Evolutionary conservation across 2,888 invertebrate species (phyloP), one percentile per base, ranked within the genome.

Genomic region (Hirtodrosophila cameraria): DNA sequence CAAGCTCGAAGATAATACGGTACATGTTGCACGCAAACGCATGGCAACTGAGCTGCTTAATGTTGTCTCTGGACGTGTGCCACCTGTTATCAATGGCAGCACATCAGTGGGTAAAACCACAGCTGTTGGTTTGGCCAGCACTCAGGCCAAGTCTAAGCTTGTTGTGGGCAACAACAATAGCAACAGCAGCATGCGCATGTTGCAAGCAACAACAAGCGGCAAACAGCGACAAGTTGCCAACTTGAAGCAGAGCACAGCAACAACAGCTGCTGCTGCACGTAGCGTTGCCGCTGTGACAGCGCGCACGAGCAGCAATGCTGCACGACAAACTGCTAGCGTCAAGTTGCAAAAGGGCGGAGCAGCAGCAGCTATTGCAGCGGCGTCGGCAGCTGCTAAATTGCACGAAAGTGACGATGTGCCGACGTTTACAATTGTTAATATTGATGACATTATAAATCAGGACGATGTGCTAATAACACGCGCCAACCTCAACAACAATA

Each of bases 341-440:
- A 70, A 70, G 23, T 3, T 57, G 25, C 65, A 60, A 5, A 61
- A 57, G 45, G 33, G 41, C 3, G 1, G 33, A 18, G 25, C 33
- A 4, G 28, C 11, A 0, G 43, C 12, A 6, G 36, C 18, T 1
- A 18, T 3, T 3, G 36, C 8, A 5, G 53, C 27, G 4, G 13
- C 45, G 6, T 20, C 39, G 12, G 38, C 49, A n/a, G n/a, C 25
- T 6, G n/a, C 27, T 12, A 57, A 55, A 13, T 38, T 11, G 35
- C 23, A 13, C 0, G 54, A 48, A 2, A 35, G 28, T 8, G 90
- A 90, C 43, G 90, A 90, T 43, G 89, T 89, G 87, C 90, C 90
- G n/a, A 91, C 91, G 6, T 91, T 91, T 49, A 91, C 91, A 16
- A 91, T 91, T 45, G 91, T 91, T 5, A 91, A 91, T 53, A 90